Percentiles rank a stretch among this genome's conserved stretches.
These are phyloP conservation scores for Bombycilla garrulus DNA, from an alignment of 2,113 vertebrate species.

Conservation along the genomic window DNA sequence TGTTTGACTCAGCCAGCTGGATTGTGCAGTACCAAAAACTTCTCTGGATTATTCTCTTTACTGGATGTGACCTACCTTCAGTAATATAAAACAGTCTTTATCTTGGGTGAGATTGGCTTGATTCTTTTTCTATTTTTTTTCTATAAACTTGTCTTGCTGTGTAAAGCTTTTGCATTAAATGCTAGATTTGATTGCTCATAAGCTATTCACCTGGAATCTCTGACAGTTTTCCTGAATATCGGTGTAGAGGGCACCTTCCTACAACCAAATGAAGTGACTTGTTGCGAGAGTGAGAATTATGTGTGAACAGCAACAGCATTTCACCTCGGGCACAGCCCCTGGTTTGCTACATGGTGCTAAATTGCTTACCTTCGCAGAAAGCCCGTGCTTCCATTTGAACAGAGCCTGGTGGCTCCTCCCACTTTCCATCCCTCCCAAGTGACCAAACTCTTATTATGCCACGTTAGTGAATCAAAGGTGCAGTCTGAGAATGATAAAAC, in stretches of 20 bases:
- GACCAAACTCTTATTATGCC: neutral
- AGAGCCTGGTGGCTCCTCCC: neutral
- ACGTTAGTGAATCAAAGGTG: neutral
- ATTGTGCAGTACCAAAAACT: conserved; percentile 49
- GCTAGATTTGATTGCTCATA: neutral
- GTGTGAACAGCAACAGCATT: neutral
- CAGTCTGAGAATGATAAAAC: neutral
- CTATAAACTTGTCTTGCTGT: conserved; percentile 15
- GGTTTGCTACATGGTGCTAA: neutral
- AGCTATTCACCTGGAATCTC: conserved; percentile 9
- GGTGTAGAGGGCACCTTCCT: neutral
- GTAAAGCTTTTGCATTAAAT: conserved; percentile 53
- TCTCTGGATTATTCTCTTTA: neutral
- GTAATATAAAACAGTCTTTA: conserved; percentile 39
- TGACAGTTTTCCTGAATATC: neutral
- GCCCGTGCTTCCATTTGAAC: neutral
- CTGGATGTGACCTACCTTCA: conserved; percentile 43
- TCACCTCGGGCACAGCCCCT: neutral
- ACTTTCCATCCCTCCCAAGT: neutral
- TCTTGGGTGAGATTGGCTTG: conserved; percentile 16
- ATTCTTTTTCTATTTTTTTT: neutral
- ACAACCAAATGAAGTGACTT: neutral
- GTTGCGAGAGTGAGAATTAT: neutral
- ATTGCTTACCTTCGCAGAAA: neutral
- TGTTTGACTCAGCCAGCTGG: neutral